phyloP scores from a whole-genome alignment of 2,797 vertebrate species.

The Microhierax caerulescens region DNA sequence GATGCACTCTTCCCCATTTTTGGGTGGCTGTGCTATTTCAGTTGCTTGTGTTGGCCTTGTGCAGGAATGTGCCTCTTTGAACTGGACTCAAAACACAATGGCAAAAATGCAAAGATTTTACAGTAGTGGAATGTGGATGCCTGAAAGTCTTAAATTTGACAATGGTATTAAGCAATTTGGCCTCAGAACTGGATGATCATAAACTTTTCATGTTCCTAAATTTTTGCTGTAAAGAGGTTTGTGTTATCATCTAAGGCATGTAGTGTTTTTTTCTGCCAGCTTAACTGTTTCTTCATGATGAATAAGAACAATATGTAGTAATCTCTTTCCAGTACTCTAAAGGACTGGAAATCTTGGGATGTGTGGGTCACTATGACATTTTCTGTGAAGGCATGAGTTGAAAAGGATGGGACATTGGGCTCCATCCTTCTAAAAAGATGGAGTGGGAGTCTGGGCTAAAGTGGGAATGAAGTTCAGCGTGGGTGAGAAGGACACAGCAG shows the following conservation, averaged over 20 bases:
- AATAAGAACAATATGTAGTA: background rate
- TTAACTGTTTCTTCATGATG: background rate
- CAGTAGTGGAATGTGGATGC: background rate
- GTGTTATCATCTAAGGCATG: background rate
- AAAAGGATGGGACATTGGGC: background rate
- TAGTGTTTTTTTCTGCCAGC: background rate
- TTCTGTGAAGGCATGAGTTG: background rate
- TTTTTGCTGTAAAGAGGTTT: background rate
- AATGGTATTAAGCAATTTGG: background rate
- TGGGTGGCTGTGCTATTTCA: background rate
- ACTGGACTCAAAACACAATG: background rate
- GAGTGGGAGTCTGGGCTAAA: background rate
- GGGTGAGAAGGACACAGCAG: background rate
- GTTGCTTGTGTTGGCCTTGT: background rate
- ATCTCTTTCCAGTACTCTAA: background rate
- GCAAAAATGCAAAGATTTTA: background rate
- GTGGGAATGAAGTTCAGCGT: background rate
- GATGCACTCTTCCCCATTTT: background rate
- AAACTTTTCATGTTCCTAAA: background rate
- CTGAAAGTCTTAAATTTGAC: background rate
- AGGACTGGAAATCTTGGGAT: background rate
- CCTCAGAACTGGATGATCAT: background rate
- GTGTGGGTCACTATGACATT: fast-evolving
- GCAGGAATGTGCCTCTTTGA: background rate
- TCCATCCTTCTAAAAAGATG: background rate